Conservation (phyloP, 2,113 vertebrate species). For the Promerops cafer region DNA sequence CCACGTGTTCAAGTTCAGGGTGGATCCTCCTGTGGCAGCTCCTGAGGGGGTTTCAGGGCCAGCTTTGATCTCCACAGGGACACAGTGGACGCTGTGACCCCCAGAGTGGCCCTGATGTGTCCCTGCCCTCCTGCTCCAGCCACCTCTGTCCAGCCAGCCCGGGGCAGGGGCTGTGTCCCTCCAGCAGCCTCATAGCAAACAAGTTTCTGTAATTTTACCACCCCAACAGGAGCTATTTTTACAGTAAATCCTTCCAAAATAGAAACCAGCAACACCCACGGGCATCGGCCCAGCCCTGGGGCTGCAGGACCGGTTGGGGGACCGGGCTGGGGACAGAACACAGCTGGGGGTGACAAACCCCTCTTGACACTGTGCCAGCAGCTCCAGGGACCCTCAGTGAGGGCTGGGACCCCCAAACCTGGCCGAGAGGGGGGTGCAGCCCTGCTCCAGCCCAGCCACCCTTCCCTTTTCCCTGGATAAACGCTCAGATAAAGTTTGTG, state of each 20-base stretch:
- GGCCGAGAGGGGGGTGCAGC: neutral
- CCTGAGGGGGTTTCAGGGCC: neutral
- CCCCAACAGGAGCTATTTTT: neutral
- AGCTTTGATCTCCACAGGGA: neutral
- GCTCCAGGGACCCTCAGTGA: neutral
- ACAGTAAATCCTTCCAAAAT: conserved; percentile 5
- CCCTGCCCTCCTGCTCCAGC: neutral
- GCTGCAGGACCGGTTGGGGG: neutral
- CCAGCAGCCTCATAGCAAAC: neutral
- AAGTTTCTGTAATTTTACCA: neutral
- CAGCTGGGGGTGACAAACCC: fast-evolving
- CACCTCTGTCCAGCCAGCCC: neutral
- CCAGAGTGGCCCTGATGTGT: fast-evolving
- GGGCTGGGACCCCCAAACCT: neutral
- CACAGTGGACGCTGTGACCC: fast-evolving
- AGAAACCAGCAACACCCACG: neutral
- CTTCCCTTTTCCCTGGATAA: neutral
- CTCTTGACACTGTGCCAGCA: fast-evolving
- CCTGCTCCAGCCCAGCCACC: neutral
- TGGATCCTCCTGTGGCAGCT: neutral
- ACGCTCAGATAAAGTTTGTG: fast-evolving
- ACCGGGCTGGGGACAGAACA: neutral
- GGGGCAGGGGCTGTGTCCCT: neutral
- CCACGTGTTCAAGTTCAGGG: fast-evolving
- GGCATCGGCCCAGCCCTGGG: neutral